A percentile compares a stretch with the other conserved stretches of the same genome.
Conservation (phyloP, 1,140 invertebrate species). For the Drosophila mayri region DNA sequence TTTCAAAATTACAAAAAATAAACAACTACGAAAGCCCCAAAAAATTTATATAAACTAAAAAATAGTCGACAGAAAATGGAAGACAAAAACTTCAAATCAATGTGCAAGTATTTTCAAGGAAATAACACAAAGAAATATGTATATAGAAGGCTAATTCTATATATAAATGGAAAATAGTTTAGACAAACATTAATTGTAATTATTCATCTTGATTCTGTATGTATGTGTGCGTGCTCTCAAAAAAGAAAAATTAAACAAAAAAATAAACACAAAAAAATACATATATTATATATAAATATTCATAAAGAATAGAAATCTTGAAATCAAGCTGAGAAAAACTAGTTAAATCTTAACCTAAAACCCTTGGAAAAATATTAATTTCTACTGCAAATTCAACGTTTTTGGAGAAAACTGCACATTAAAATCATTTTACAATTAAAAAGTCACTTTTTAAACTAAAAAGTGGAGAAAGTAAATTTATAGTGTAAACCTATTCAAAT, state of each 20-base stretch:
- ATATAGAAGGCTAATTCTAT: slow-evolving; percentile 30
- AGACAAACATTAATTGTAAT: slow-evolving; percentile 30
- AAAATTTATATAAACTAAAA: slow-evolving; percentile 18
- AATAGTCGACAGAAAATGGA: slow-evolving; percentile 31
- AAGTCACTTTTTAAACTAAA: slow-evolving; percentile 26
- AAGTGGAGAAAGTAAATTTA: slow-evolving; percentile 4
- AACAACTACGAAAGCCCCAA: neutral
- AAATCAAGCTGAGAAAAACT: slow-evolving; percentile 10
- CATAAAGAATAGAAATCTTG: neutral
- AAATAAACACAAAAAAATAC: neutral
- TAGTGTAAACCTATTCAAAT: slow-evolving; percentile 50
- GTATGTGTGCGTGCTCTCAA: slow-evolving; percentile 45
- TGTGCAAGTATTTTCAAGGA: slow-evolving; percentile 82
- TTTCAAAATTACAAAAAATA: slow-evolving; percentile 63
- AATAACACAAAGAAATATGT: slow-evolving; percentile 72
- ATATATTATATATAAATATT: neutral
- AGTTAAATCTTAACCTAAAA: slow-evolving; percentile 24
- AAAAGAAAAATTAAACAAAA: neutral
- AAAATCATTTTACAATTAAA: slow-evolving; percentile 39
- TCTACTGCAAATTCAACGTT: slow-evolving; percentile 27
- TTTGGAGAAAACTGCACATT: slow-evolving; percentile 45
- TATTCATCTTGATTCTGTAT: slow-evolving; percentile 26
- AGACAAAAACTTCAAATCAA: slow-evolving; percentile 47
- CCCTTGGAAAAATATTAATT: neutral
- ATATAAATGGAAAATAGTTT: slow-evolving; percentile 26